Evolutionary conservation across 2,888 invertebrate species (phyloP).

Genomic region (Drosophila histrio): DNA sequence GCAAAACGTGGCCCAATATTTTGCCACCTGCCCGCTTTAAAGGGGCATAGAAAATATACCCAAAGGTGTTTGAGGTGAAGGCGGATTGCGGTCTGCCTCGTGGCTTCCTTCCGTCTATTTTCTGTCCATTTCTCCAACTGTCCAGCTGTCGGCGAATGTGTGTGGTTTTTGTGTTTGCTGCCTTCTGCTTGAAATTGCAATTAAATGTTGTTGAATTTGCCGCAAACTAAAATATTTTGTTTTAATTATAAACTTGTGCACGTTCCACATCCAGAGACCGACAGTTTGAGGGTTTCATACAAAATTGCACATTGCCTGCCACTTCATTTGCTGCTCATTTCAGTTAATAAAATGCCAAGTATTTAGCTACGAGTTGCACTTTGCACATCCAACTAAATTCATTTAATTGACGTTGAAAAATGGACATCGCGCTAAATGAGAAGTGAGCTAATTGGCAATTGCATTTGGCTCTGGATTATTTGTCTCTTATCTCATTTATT

Average conservation of each 20-base stretch:
- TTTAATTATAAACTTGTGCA: slow-evolving; percentile 60
- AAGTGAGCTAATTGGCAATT: slow-evolving; percentile 12
- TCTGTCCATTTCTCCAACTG: background rate
- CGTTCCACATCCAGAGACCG: slow-evolving; percentile 22
- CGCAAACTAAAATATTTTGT: slow-evolving; percentile 60
- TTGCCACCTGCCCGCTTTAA: slow-evolving; percentile 28
- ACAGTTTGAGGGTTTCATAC: slow-evolving; percentile 53
- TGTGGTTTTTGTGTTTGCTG: slow-evolving; percentile 7
- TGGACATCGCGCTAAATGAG: slow-evolving; percentile 13
- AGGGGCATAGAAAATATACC: slow-evolving; percentile 19
- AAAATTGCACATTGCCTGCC: slow-evolving; percentile 28
- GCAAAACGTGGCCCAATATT: slow-evolving; percentile 10
- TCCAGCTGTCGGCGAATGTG: background rate
- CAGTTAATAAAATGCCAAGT: slow-evolving; percentile 49
- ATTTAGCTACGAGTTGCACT: slow-evolving; percentile 16
- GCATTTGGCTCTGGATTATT: background rate
- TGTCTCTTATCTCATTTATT: background rate
- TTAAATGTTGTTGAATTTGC: slow-evolving; percentile 46
- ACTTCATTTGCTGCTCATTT: slow-evolving; percentile 54
- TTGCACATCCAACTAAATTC: slow-evolving; percentile 22
- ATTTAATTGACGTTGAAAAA: slow-evolving; percentile 36
- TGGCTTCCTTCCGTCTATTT: background rate
- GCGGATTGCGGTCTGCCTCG: background rate
- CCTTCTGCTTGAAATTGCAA: slow-evolving; percentile 44
- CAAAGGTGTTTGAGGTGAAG: slow-evolving; percentile 33